These are phyloP conservation scores for Dissostichus mawsoni DNA, from an alignment of 2,113 vertebrate species.

Conservation along the genomic window DNA sequence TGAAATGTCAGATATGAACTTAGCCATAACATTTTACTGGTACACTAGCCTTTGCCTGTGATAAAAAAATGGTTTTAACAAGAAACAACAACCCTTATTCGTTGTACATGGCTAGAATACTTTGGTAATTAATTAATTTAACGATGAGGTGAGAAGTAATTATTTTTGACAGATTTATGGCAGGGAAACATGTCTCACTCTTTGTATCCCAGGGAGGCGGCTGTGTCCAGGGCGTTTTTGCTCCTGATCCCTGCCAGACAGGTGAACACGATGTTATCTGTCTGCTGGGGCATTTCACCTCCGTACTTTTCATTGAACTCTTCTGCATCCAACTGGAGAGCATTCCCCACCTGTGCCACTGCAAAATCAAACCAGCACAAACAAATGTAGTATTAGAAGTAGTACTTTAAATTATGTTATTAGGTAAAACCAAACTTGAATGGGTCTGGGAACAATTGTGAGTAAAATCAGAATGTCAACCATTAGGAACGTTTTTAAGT, in stretches of 20 bases:
- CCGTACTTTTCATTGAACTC: slow-evolving; percentile 90
- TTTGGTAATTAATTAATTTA: background rate
- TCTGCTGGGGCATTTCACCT: slow-evolving; percentile 86
- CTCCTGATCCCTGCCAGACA: slow-evolving; percentile 92
- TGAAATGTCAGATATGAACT: background rate
- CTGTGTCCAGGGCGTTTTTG: slow-evolving; percentile 85
- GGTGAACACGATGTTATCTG: slow-evolving; percentile 89
- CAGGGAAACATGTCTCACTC: slow-evolving; percentile 79
- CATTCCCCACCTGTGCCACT: slow-evolving; percentile 89
- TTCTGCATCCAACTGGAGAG: slow-evolving; percentile 87
- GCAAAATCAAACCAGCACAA: slow-evolving; percentile 28
- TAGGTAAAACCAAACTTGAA: background rate
- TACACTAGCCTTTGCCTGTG: background rate
- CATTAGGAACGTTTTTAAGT: background rate
- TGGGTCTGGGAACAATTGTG: background rate
- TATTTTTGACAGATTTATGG: background rate
- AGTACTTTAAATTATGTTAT: background rate
- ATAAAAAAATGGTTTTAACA: background rate
- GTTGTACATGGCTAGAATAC: background rate
- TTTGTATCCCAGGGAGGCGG: slow-evolving; percentile 88
- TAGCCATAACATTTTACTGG: background rate
- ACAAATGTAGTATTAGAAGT: background rate
- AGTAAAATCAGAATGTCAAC: background rate
- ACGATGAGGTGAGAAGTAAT: background rate
- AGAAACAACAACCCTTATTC: background rate